phyloP scores from a whole-genome alignment of 30 jellyfish, hydroid and myxozoan species.

The Hydra vulgaris region DNA sequence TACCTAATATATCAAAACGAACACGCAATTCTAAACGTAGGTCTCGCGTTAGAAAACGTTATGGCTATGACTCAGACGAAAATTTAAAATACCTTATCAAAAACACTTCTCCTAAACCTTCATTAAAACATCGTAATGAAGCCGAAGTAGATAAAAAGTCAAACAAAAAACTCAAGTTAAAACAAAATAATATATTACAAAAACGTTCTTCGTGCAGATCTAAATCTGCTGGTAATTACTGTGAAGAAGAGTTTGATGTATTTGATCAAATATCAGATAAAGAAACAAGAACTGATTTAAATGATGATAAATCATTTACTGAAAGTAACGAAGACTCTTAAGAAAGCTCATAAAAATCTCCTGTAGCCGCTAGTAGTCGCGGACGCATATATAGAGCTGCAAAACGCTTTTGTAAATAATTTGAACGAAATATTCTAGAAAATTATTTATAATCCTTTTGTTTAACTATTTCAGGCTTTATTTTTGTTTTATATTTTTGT shows the following conservation, averaged over 20 bases:
- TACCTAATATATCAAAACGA: not conserved
- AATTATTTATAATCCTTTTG: too few relatives aligned
- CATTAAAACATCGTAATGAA: not conserved
- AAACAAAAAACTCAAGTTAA: constrained; percentile 4
- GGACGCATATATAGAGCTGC: constrained; percentile 95
- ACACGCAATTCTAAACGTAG: not conserved
- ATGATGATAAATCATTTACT: constrained; percentile 15
- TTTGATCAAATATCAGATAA: constrained; percentile 20
- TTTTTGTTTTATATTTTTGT: too few relatives aligned
- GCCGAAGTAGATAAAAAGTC: not conserved
- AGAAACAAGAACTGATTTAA: constrained; percentile 3
- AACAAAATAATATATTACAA: not conserved
- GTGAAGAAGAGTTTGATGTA: constrained; percentile 25
- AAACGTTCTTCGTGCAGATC: constrained; percentile 10
- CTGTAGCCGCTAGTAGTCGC: constrained; percentile 67
- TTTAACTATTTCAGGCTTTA: too few relatives aligned
- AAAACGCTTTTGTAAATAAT: constrained; percentile 45
- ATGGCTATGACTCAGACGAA: constrained; percentile 12
- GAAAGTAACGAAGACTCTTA: constrained; percentile 16
- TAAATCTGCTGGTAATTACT: constrained; percentile 11
- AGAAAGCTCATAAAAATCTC: constrained; percentile 17
- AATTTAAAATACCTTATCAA: not conserved
- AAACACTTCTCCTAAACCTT: not conserved
- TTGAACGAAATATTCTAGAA: too few relatives aligned
- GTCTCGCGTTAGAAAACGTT: not conserved